Conservation (phyloP, 2,113 vertebrate species). For the Tragelaphus imberbis region DNA sequence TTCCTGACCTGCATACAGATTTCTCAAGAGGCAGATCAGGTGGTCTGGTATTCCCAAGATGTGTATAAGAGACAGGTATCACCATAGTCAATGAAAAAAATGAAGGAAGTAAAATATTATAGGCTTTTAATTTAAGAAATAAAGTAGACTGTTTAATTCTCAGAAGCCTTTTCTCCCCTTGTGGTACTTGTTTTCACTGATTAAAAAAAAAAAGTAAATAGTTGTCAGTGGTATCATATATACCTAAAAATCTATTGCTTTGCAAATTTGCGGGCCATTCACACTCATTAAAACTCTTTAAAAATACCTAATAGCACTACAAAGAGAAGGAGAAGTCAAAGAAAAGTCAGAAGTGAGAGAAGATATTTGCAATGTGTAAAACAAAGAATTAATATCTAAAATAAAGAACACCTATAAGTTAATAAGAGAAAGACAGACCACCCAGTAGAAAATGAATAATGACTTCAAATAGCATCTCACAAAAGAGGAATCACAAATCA, state of each 20-base stretch:
- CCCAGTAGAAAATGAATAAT: background rate
- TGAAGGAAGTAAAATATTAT: background rate
- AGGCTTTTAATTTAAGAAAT: slow-evolving; percentile 6
- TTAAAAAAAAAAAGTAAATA: background rate
- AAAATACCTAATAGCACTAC: background rate
- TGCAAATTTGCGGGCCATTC: background rate
- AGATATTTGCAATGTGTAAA: background rate
- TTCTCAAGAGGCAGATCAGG: too few relatives aligned
- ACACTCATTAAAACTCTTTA: background rate
- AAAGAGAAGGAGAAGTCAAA: background rate
- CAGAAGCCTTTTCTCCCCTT: background rate
- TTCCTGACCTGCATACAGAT: too few relatives aligned
- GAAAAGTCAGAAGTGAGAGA: background rate
- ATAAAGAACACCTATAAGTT: background rate
- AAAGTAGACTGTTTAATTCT: background rate
- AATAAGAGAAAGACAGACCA: background rate
- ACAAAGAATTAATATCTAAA: background rate
- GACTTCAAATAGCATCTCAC: background rate
- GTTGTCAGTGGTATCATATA: background rate
- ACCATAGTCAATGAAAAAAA: background rate
- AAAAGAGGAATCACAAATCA: background rate
- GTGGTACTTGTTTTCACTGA: background rate
- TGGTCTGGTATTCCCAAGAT: too few relatives aligned
- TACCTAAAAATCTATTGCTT: background rate
- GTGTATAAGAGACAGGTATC: too few relatives aligned